A percentile compares a stretch with the other conserved stretches of the same genome.
These are phyloP conservation scores for Discoglossus pictus DNA, from an alignment of 2,797 vertebrate genomes.

Conservation along the genomic window DNA sequence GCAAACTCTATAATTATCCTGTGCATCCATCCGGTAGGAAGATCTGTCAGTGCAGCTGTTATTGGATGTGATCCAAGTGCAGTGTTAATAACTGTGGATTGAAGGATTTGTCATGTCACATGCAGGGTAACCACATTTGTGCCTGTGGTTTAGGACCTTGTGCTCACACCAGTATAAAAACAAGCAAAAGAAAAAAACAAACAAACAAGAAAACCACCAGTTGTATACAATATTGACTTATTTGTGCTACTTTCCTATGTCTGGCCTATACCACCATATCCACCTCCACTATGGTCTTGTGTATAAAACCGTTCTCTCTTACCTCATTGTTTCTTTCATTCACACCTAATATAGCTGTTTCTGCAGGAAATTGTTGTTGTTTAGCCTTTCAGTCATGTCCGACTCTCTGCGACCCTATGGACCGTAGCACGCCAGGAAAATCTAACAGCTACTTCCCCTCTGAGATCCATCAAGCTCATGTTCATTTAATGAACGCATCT, in stretches of 20 bases:
- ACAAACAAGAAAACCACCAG: not conserved
- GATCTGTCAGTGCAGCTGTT: slow-evolving; percentile 43
- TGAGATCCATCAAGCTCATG: no score
- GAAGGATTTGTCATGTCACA: slow-evolving; percentile 45
- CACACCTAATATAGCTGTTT: no score
- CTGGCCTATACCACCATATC: no score
- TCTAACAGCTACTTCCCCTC: no score
- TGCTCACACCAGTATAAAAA: slow-evolving; percentile 2
- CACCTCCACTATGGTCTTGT: not conserved
- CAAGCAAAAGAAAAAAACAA: not conserved
- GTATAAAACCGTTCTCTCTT: slow-evolving; percentile 6
- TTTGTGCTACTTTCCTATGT: no score
- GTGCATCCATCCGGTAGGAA: slow-evolving; percentile 24
- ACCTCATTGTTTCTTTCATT: no score
- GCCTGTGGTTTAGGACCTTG: not conserved
- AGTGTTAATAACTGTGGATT: slow-evolving; percentile 44
- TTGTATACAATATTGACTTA: no score
- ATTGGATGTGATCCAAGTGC: slow-evolving; percentile 20
- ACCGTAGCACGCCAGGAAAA: no score
- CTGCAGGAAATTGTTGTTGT: no score
- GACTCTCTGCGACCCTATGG: no score
- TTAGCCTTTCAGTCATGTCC: no score
- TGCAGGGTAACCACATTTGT: slow-evolving; percentile 17
- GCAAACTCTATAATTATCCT: slow-evolving; percentile 38
- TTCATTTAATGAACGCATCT: no score